Conservation (phyloP, 2,797 vertebrate species). For the Neoniphon sammara region DNA sequence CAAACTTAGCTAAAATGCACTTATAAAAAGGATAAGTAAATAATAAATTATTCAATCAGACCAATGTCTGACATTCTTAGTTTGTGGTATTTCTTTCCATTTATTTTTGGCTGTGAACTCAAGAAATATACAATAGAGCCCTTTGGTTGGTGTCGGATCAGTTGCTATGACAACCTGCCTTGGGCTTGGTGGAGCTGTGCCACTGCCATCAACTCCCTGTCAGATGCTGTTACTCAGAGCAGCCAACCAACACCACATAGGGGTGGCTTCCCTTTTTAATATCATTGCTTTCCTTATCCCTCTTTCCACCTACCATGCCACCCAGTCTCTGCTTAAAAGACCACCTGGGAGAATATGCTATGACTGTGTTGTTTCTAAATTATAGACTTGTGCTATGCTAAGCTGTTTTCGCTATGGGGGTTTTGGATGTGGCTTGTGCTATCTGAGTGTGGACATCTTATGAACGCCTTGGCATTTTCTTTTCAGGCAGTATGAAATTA, state of each 20-base stretch:
- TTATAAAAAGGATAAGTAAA: too few species aligned
- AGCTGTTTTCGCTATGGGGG: neutral
- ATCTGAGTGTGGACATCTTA: neutral
- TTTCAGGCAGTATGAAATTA: conserved; percentile 10
- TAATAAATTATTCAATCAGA: neutral
- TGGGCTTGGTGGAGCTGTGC: conserved; percentile 29
- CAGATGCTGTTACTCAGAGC: conserved; percentile 42
- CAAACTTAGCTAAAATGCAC: too few species aligned
- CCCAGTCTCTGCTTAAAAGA: neutral
- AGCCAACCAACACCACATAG: conserved; percentile 17
- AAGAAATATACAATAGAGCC: conserved; percentile 8
- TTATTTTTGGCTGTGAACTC: conserved; percentile 15
- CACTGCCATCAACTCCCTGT: conserved; percentile 40
- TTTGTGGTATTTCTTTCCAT: neutral
- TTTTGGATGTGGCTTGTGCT: neutral
- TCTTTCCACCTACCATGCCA: neutral
- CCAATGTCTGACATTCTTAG: neutral
- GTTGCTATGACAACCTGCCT: conserved; percentile 43
- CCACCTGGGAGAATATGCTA: neutral
- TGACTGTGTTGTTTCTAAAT: neutral
- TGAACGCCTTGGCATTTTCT: neutral
- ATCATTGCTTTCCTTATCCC: conserved; percentile 1
- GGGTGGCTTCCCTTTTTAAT: conserved; percentile 33
- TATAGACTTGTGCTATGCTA: neutral
- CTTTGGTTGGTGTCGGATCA: conserved; percentile 26